Evolutionary conservation across 2,888 invertebrate genomes (phyloP).

Genomic region (Heteromyza rotundicornis): DNA sequence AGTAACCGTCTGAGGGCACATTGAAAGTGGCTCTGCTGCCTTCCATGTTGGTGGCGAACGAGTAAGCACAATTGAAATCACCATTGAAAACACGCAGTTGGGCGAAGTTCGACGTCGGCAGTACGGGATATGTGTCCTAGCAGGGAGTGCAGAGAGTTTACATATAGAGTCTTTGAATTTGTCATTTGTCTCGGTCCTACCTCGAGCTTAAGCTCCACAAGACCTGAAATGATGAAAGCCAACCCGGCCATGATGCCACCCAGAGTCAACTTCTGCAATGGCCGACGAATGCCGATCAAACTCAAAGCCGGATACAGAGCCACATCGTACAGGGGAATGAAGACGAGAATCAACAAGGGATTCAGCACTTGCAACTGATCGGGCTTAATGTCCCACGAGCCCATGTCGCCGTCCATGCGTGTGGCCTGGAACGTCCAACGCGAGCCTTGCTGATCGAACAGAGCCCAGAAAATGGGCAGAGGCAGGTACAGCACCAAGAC

Average conservation of each 20-base stretch:
- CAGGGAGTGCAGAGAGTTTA: constrained; percentile 25
- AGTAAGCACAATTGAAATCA: constrained; percentile 63
- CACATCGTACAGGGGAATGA: constrained; percentile 85
- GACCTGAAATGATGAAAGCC: constrained; percentile 86
- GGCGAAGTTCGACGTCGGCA: constrained; percentile 68
- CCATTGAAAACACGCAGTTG: constrained; percentile 78
- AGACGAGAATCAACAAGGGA: constrained; percentile 80
- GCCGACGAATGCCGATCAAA: constrained; percentile 72
- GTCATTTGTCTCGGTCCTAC: constrained; percentile 57
- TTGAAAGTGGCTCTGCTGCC: constrained; percentile 26
- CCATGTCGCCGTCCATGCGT: constrained; percentile 83
- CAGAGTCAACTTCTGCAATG: constrained; percentile 84
- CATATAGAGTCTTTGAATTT: background rate
- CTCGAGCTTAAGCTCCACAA: constrained; percentile 81
- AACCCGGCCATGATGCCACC: constrained; percentile 86
- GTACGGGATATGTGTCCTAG: constrained; percentile 71
- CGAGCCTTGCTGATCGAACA: constrained; percentile 93
- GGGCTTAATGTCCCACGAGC: constrained; percentile 78
- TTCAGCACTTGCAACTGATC: constrained; percentile 96
- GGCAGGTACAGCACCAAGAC: constrained; percentile 84
- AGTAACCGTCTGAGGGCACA: constrained; percentile 36
- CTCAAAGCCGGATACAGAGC: constrained; percentile 80
- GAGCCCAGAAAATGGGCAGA: constrained; percentile 90
- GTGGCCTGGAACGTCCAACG: constrained; percentile 93
- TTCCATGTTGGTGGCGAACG: constrained; percentile 43